Evolutionary conservation across 2,113 vertebrate genomes (phyloP), one percentile per base, ranked within the genome.

Genomic region (Nipponia nippon): DNA sequence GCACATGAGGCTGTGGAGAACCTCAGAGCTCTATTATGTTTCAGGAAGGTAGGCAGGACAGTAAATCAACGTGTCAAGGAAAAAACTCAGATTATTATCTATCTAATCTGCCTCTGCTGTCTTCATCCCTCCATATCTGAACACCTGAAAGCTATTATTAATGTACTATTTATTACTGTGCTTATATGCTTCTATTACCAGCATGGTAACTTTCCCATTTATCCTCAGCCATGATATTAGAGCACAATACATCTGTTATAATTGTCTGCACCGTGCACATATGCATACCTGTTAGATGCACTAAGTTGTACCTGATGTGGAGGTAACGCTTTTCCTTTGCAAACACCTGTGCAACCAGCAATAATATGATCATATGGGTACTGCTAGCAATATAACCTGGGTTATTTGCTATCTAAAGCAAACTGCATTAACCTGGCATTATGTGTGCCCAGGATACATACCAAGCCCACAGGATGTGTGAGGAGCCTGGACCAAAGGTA

Each of bases 81-180:
- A 94, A 95, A 72, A 76, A 2, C 7, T 91, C 40, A 50, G 25
- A 66, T 87, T 93, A 87, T 93, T 95, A 69, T 87, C 63, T 88
- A 36, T 50, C 34, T 83, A 62, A 52, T 95, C 44, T 82, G 7
- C 36, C 53, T 88, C 63, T 65, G 22, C n/a, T 88, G 40, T 80
- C 84, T 90, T 77, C 59, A 55, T 55, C 30, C 30, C 50, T 92
- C 55, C 32, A 7, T 88, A 82, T 82, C 56, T 46, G 73, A 89
- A 67, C 42, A 76, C 21, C 53, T 80, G 66, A 87, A 90, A 71
- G 69, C 76, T 85, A 47, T 95, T 96, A 91, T 85, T 90, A 92
- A 83, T 91, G 26, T 25, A 11, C 34, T 83, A 20, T 81, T 95
- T 95, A 75, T 89, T 92, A 36, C 53, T 80, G 30, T 85, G 16